phyloP scores from a whole-genome alignment of 37 sponge, comb jelly and placozoan genomes.

The Mnemiopsis leidyi region DNA sequence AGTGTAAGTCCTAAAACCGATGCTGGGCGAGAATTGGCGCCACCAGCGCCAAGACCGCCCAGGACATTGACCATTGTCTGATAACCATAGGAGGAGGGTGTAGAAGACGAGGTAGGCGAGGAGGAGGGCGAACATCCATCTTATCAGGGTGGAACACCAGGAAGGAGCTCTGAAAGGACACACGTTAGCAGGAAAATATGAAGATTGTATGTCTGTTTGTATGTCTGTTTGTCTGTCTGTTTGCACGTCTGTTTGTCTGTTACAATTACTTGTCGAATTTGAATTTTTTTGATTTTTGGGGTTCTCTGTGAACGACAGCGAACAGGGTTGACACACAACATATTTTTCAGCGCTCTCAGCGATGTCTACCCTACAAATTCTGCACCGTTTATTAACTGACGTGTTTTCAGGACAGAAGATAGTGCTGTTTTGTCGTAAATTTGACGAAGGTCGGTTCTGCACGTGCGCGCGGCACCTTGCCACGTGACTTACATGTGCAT shows the following conservation, averaged over 20 bases:
- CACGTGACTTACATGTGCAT: neutral
- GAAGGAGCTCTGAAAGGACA: constrained; percentile 26
- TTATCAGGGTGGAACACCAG: neutral
- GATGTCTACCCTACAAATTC: neutral
- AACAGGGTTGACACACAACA: neutral
- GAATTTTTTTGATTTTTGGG: neutral
- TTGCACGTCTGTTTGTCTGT: neutral
- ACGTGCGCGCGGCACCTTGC: neutral
- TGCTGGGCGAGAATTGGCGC: neutral
- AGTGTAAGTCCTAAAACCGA: neutral
- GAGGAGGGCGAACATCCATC: neutral
- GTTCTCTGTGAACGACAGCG: neutral
- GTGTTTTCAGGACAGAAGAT: neutral
- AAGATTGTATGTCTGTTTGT: neutral
- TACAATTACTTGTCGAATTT: too few relatives aligned
- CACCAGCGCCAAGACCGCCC: constrained; percentile 37
- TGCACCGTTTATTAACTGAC: neutral
- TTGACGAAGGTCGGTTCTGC: neutral
- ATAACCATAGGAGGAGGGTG: constrained; percentile 35
- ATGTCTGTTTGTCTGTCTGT: neutral
- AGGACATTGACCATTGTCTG: constrained; percentile 30
- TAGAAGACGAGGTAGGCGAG: constrained; percentile 28
- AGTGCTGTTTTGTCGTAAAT: neutral
- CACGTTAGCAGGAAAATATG: neutral
- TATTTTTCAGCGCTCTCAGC: neutral